These are phyloP conservation scores for Pegoplata infirma DNA, from an alignment of 2,888 invertebrate genomes.

Conservation along the genomic window DNA sequence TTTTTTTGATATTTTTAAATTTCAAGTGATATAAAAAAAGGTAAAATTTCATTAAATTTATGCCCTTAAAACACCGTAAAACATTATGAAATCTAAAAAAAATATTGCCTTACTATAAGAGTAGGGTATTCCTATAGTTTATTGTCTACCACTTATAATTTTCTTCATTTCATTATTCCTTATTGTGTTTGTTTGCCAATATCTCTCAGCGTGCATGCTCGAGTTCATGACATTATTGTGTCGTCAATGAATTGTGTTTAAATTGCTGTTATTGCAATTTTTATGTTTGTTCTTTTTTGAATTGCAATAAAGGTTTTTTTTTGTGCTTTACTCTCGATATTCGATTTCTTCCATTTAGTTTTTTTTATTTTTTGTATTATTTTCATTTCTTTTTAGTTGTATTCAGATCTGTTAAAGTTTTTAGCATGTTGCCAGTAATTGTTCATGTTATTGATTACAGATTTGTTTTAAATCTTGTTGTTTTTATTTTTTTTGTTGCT, in stretches of 20 bases:
- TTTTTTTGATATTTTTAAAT: no score
- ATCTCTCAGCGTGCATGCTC: constrained; percentile 63
- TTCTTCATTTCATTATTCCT: constrained; percentile 19
- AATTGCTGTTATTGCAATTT: constrained; percentile 63
- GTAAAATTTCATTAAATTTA: no score
- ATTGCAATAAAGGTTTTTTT: constrained; percentile 54
- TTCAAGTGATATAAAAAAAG: no score
- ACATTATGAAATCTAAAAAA: no score
- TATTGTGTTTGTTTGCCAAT: constrained; percentile 48
- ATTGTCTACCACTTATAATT: neutral
- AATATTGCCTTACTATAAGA: no score
- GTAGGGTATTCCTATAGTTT: neutral
- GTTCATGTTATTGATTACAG: constrained; percentile 63
- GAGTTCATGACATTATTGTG: constrained; percentile 67
- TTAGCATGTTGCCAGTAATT: constrained; percentile 62
- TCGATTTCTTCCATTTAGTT: constrained; percentile 22
- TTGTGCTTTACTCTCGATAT: constrained; percentile 9
- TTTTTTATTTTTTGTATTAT: no score
- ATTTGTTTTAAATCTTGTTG: constrained; percentile 58
- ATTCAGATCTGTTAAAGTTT: constrained; percentile 53
- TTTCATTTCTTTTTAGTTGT: no score
- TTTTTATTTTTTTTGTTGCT: no score
- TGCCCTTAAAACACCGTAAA: no score
- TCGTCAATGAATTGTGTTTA: constrained; percentile 65
- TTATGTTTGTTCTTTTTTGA: constrained; percentile 56